Evolutionary conservation across 2,113 vertebrate species (phyloP), one percentile per base, ranked within the genome.

Genomic region (Panurus biarmicus): DNA sequence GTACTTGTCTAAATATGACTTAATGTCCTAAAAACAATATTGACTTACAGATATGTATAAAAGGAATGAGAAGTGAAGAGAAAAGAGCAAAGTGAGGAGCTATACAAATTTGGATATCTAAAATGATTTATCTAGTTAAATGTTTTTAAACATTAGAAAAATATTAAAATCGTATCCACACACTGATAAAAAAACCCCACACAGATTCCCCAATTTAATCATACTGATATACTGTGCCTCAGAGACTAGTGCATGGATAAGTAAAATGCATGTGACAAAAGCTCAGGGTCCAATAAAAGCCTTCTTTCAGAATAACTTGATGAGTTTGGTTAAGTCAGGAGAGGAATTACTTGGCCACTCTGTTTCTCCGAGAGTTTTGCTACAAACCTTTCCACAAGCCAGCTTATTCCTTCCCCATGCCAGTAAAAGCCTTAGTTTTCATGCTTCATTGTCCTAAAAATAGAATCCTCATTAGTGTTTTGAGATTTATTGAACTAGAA

Each of bases 371-470:
- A 72, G 19, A 65, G 23, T 24, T 94, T 72, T 85, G 42, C 57
- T 85, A 72, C 73, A 93, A 82, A 35, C n/a, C 56, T 81, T 76
- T 66, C 29, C 48, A 53, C 47, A 7, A 85, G 85, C 58, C n/a
- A 66, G 57, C 19, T 88, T 64, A 31, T 53, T 90, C 48, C 35
- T 73, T 91, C 35, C 10, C 20, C 24, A 21, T 74, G 51, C 61
- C 75, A 87, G n/a, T 64, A 89, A 77, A 94, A 94, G 36, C 54
- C 33, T 74, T 73, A 35, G 25, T 67, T 93, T 85, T 83, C 56
- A 64, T 38, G 40, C 17, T 87, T 82, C 47, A 57, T 95, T 96
- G 67, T 79, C 67, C 75, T 93, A 95, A 97, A 94, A 93, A 93
- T 91, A 97, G 72, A 79, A 48, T 6, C 20, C 35, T 94, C 78